A percentile compares a stretch with the other conserved stretches of the same genome.
Conservation (phyloP, 2,888 invertebrate species). For the Abrostola triplasia region DNA sequence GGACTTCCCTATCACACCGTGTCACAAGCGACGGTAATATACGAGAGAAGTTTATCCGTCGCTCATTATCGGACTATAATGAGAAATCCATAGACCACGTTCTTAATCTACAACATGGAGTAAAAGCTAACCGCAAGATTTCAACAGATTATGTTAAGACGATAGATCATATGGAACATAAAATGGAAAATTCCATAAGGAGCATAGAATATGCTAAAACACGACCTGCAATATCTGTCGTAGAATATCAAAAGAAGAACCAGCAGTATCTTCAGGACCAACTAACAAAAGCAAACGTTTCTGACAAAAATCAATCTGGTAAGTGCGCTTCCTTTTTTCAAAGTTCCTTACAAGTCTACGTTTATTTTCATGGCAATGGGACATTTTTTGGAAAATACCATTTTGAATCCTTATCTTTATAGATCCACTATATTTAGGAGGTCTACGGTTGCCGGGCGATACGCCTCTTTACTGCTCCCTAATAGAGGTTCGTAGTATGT, state of each 20-base stretch:
- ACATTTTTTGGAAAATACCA: background rate
- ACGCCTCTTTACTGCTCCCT: slow-evolving; percentile 58
- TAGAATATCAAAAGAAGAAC: slow-evolving; percentile 73
- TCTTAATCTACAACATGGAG: slow-evolving; percentile 72
- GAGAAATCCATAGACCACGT: slow-evolving; percentile 63
- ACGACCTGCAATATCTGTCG: slow-evolving; percentile 72
- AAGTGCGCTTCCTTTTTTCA: background rate
- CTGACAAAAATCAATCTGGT: background rate
- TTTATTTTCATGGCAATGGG: background rate
- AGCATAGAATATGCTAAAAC: slow-evolving; percentile 73
- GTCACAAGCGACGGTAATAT: slow-evolving; percentile 56
- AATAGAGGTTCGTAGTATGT: background rate
- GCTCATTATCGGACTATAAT: slow-evolving; percentile 51
- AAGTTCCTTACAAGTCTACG: background rate
- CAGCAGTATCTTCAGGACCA: slow-evolving; percentile 57
- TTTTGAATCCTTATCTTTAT: slow-evolving; percentile 14
- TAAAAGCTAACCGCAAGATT: slow-evolving; percentile 70
- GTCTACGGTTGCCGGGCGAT: slow-evolving; percentile 66
- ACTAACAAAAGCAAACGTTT: slow-evolving; percentile 20
- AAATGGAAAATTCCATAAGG: slow-evolving; percentile 65
- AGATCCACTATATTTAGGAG: slow-evolving; percentile 31
- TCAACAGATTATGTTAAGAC: slow-evolving; percentile 79
- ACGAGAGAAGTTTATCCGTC: slow-evolving; percentile 58
- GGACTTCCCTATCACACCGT: slow-evolving; percentile 55
- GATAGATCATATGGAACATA: slow-evolving; percentile 68